Evolutionary conservation across 2,797 vertebrate species (phyloP).

Genomic region (Coreius guichenoti): DNA sequence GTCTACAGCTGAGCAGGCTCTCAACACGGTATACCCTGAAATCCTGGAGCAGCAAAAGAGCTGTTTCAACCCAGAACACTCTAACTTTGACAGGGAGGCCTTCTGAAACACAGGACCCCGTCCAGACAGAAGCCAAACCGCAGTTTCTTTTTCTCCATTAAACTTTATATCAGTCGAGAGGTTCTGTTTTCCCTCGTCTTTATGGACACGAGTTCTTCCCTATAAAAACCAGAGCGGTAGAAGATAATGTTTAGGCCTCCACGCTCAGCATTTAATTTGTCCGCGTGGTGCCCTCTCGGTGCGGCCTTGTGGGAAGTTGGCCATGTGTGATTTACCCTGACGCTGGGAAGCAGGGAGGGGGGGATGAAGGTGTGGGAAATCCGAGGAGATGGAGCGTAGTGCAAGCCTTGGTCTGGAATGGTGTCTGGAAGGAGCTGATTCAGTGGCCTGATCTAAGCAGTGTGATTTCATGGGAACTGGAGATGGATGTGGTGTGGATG

Average conservation of each 20-base stretch:
- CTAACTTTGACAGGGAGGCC: slow-evolving; percentile 42
- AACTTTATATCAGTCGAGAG: slow-evolving; percentile 66
- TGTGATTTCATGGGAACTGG: slow-evolving; percentile 41
- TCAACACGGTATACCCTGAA: slow-evolving; percentile 41
- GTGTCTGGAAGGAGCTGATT: slow-evolving; percentile 29
- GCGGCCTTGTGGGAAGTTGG: slow-evolving; percentile 43
- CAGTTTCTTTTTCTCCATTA: slow-evolving; percentile 67
- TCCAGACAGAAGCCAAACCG: slow-evolving; percentile 70
- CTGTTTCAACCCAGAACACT: slow-evolving; percentile 41
- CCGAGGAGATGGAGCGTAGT: slow-evolving; percentile 32
- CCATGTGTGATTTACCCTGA: slow-evolving; percentile 21
- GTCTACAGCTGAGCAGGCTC: slow-evolving; percentile 46
- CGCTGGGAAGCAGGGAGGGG: slow-evolving; percentile 20
- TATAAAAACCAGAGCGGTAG: slow-evolving; percentile 66
- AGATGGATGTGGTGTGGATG: slow-evolving; percentile 30
- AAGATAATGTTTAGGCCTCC: slow-evolving; percentile 61
- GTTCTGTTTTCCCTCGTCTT: slow-evolving; percentile 53
- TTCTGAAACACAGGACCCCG: slow-evolving; percentile 36
- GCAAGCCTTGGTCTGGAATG: slow-evolving; percentile 14
- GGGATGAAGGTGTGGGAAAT: slow-evolving; percentile 39
- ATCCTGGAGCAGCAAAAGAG: slow-evolving; percentile 47
- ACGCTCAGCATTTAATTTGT: slow-evolving; percentile 60
- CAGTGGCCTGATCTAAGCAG: slow-evolving; percentile 30
- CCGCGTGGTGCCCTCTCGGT: slow-evolving; percentile 58
- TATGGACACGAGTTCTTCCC: slow-evolving; percentile 64